Base-by-base conservation (phyloP, 2,888 invertebrate genomes). In the Hedya salicella region DNA sequence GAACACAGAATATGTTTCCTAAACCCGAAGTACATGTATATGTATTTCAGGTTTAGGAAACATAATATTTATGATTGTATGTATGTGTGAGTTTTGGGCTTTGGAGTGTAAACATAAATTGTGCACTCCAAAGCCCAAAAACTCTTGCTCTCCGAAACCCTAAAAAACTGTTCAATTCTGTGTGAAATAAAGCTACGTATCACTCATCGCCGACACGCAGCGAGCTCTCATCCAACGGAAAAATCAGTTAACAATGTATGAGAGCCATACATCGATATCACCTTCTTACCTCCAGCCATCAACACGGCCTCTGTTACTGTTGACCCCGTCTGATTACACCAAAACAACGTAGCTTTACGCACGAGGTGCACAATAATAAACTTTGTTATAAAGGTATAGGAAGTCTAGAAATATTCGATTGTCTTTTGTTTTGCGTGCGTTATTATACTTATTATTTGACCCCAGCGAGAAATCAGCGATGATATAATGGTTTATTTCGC, bases 91-190 rank as follows among this genome's bases (percentile, higher is more conserved):
- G n/a, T n/a, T n/a, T n/a, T n/a, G n/a, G n/a, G n/a, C n/a, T n/a
- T n/a, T n/a, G n/a, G n/a, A n/a, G n/a, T n/a, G n/a, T n/a, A n/a
- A n/a, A n/a, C n/a, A n/a, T n/a, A n/a, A n/a, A n/a, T n/a, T n/a
- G n/a, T n/a, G n/a, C n/a, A n/a, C n/a, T n/a, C n/a, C n/a, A n/a
- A n/a, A n/a, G n/a, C n/a, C n/a, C n/a, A n/a, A 16, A 50, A 50
- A 25, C 36, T 11, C 9, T 13, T 30, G n/a, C 14, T 19, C 3
- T 17, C 3, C 42, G 17, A 4, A 69, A 76, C 77, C 79, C 78
- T 78, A 79, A 78, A 78, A 80, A 76, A 4, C 73, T 73, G 74
- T 79, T 78, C 72, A 70, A 75, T 74, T 75, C 75, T 76, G 77
- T 78, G 77, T 78, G 77, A 78, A 80, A 78, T 77, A 70, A 78